Base-by-base conservation (phyloP, 2,888 invertebrate species). In the Gymnocheta viridis region DNA sequence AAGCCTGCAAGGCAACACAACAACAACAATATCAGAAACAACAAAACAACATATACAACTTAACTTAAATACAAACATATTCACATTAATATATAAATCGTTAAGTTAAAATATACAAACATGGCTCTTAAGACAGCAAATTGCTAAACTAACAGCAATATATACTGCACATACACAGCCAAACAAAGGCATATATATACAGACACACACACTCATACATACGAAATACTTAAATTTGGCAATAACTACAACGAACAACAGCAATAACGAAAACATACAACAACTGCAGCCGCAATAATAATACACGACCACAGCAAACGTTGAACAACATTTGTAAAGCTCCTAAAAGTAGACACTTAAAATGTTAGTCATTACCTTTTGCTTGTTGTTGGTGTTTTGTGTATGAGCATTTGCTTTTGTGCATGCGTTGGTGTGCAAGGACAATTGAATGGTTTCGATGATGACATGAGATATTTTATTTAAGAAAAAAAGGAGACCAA, bases 341-440 rank as follows among this genome's bases (percentile, higher is more conserved):
- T 29, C 84, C 84, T 77, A 77, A 84, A 84, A 77, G 77, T 77
- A 84, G 83, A 70, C 80, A 77, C 76, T 84, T 73, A 69, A 77
- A 69, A 74, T 77, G 62, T 67, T 77, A 77, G 77, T 73, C 60
- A 84, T 81, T 81, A 84, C 35, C 64, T 67, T 58, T 56, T n/a
- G n/a, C n/a, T 35, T 76, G 17, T 58, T 67, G 35, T 58, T 47
- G 29, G 64, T 29, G 49, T 51, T 27, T 49, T 19, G 38, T 58
- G 27, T 58, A 47, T 12, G 1, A 24, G 32, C 19, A 29, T 56
- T 12, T 14, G 27, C 22, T 2, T 17, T 7, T 19, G 14, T n/a
- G 22, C 24, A 7, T 38, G 14, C n/a, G 32, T 44, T 14, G 0
- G 41, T 44, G 29, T 32, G 32, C 19, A 58, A 62, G 35, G 70